Base-by-base conservation (phyloP, 2,113 vertebrate genomes). In the Ptyas mucosa region DNA sequence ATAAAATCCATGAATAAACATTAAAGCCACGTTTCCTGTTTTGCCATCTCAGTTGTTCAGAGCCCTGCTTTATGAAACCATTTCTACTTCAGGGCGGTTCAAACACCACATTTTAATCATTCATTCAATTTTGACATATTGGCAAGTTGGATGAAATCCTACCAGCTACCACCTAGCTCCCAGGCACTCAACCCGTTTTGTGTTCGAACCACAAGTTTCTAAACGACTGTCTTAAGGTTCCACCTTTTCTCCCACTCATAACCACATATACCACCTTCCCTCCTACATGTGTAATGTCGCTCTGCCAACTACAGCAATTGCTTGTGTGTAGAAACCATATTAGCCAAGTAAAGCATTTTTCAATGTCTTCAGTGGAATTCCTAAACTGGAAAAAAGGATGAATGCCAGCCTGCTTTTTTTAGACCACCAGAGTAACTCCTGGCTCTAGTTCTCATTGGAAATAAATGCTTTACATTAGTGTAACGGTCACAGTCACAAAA, bases 261-360 rank as follows among this genome's bases (percentile, higher is more conserved):
- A 89, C 75, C 91, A 46, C 91, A 92, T 64, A 92, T 75, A 64
- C 92, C 89, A 90, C 88, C 81, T 86, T 93, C 26, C 89, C 54
- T 93, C 92, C 89, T 43, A 86, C 49, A 5, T 55, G 0, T 15
- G 20, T 61, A 49, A 85, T 1, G 49, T 46, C 18, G 52, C 23
- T 61, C 87, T 95, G 90, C 93, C 89, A 96, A 58, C 20, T 90
- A 93, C 57, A 49, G 91, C n/a, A 92, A 93, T 90, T 87, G 52
- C 89, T 93, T 92, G 57, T 24, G 53, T 61, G 88, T 92, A 89
- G 91, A 93, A 91, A 49, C 34, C 69, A 34, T 39, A 0, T 52
- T 94, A 92, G 87, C 91, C 69, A 53, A 93, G 90, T 51, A 87
- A 93, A 12, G 29, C 95, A 87, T 92, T 96, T 95, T 95, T 93